Evolutionary conservation across 2,113 vertebrate genomes (phyloP).

Genomic region (Mystacornis crossleyi): DNA sequence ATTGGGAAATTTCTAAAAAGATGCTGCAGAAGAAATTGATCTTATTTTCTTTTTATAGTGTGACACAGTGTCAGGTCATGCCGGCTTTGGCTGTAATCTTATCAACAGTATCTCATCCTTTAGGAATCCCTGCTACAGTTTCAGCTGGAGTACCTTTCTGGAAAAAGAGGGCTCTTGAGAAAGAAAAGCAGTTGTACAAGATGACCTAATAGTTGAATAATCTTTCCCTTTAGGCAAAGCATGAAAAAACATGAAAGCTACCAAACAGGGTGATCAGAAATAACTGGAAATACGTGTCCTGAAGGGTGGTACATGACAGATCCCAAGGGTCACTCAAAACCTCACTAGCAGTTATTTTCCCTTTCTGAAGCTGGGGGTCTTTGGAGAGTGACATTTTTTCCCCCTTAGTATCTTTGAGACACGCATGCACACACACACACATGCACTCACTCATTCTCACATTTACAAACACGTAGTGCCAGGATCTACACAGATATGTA

Average conservation of each 20-base stretch:
- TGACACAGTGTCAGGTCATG: not conserved
- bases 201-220: slow-evolving; percentile 36
- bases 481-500: not conserved
- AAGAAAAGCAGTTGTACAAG: not conserved
- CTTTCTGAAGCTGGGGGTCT: not conserved
- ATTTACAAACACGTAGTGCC: not conserved
- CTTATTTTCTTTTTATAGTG: not conserved
- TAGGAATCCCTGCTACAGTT: not conserved
- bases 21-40: not conserved
- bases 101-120: not conserved
- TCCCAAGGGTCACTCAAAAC: not conserved
- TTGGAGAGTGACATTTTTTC: not conserved
- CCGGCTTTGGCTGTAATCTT: not conserved
- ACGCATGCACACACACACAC: not conserved
- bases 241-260: slow-evolving; percentile 31
- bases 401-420: not conserved
- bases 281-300: slow-evolving; percentile 34
- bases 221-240: slow-evolving; percentile 38
- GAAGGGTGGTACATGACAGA: not conserved
- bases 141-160: not conserved
- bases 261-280: slow-evolving; percentile 36
- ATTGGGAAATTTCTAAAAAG: not conserved
- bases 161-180: not conserved
- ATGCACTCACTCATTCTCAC: too few species aligned
- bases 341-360: not conserved